phyloP scores from a whole-genome alignment of 2,113 vertebrate species.

The Ailurus styani region DNA sequence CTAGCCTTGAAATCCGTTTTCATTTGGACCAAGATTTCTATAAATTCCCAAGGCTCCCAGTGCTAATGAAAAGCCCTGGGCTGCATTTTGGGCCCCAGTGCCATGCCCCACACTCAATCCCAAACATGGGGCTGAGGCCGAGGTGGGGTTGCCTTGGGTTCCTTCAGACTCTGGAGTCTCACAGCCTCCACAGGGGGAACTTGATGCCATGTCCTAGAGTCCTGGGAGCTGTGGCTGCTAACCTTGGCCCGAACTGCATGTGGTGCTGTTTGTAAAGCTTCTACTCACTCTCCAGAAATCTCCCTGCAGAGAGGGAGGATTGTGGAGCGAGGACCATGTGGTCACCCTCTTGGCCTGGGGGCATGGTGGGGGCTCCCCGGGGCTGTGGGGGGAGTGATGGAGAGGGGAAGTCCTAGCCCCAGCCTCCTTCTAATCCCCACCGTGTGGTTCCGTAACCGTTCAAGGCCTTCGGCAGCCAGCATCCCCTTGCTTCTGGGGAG shows the following conservation, averaged over 20 bases:
- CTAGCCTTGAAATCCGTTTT: conserved; percentile 35
- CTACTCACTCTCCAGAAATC: neutral
- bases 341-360: neutral
- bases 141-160: neutral
- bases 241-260: neutral
- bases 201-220: neutral
- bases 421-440: neutral
- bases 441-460: neutral
- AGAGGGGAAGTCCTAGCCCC: neutral
- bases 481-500: neutral
- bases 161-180: neutral
- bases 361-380: neutral
- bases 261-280: neutral
- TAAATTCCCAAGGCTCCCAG: neutral
- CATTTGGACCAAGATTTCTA: neutral
- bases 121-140: neutral
- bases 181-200: neutral
- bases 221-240: neutral
- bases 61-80: neutral
- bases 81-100: neutral
- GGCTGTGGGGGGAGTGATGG: neutral
- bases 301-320: neutral
- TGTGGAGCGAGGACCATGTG: neutral
- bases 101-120: neutral
- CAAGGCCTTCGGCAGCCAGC: neutral